Evolutionary conservation across 1,140 invertebrate species (phyloP), one percentile per base, ranked within the genome.

Genomic region (Manduca sexta): DNA sequence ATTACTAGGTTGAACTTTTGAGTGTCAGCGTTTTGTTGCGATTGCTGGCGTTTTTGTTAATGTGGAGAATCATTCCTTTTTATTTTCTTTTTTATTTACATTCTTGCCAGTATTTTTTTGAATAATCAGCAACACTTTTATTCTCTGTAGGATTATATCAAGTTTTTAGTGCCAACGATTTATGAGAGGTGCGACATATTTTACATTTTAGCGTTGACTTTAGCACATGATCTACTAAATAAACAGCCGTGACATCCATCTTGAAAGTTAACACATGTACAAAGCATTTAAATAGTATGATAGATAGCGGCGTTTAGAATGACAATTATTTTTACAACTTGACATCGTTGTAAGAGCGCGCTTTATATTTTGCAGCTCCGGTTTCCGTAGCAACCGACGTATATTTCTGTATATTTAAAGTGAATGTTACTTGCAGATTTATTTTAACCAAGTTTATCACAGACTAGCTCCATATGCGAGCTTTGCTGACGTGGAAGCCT

Each of bases 251-350:
- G 18, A 40, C 38, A 18, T 40, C 15, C 16, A 18, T 17, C n/a
- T 18, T 8, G 38, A 11, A 17, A 16, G 16, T 40, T 40, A 38
- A 18, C 38, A 40, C 15, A 17, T 40, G 38, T 40, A 40, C 38
- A 40, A 3, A 18, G n/a, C 10, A 17, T 49, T 52, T 50, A 40
- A 34, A 46, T 40, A 44, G 59, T 55, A 47, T 54, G 29, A 49
- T 29, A 53, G 54, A 51, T 48, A 54, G 49, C 50, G 51, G 47
- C 52, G 56, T 62, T 58, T 56, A 49, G 45, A 48, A 14, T 55
- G 38, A 59, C 51, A 57, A 69, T 61, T 61, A 67, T 68, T 73
- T 69, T 57, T 15, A 60, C 56, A 34, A 37, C 47, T 49, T 44
- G 18, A 62, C 66, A 58, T 69, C 66, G 67, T 52, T 12, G 29